Conservation (phyloP, 1,140 invertebrate species). For the Bombus haemorrhoidalis region DNA sequence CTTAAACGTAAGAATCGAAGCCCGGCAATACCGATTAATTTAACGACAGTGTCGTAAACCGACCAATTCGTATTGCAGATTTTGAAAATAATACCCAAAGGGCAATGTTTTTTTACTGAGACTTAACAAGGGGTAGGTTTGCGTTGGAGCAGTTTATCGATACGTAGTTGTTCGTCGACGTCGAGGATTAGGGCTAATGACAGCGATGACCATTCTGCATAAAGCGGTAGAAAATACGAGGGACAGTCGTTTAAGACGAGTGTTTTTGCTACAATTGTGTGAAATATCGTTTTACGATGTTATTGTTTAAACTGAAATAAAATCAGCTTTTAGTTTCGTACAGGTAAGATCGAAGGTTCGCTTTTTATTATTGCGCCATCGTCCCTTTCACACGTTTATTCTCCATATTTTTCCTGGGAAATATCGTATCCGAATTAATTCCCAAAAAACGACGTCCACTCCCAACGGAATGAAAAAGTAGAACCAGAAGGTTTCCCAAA, state of each 20-base stretch:
- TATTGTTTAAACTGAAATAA: not conserved
- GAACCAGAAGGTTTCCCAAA: conserved; percentile 19
- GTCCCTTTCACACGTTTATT: not conserved
- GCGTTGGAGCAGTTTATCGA: no score
- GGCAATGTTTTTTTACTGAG: not conserved
- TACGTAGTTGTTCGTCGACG: no score
- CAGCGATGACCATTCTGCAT: no score
- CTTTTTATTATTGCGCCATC: no score
- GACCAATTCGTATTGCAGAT: not conserved
- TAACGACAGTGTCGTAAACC: conserved; percentile 12
- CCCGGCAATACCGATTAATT: not conserved
- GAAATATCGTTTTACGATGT: not conserved
- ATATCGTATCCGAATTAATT: not conserved
- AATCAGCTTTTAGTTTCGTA: not conserved
- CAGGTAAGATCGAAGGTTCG: not conserved
- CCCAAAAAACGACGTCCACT: not conserved
- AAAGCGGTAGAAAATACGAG: not conserved
- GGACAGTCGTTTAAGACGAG: not conserved
- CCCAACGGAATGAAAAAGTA: not conserved
- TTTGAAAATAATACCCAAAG: not conserved
- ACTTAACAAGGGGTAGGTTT: not conserved
- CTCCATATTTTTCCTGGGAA: not conserved
- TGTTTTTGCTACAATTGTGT: not conserved
- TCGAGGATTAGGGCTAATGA: no score
- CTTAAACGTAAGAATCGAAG: not conserved